Base-by-base conservation (phyloP, 2,888 invertebrate genomes). In the Graphium colonna region DNA sequence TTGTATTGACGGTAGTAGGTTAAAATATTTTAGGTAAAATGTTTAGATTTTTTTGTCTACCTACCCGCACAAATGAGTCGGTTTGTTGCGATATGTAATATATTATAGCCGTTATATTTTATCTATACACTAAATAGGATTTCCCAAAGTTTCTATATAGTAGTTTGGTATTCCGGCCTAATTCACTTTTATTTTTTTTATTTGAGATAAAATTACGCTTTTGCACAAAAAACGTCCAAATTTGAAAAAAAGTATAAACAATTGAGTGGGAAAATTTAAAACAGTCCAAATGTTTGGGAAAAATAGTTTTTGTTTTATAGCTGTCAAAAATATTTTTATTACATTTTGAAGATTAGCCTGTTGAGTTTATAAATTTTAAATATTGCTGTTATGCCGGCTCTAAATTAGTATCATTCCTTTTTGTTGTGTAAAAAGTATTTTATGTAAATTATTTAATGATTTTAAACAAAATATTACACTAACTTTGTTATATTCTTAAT, bases 31-130 rank as follows among this genome's bases (percentile, higher is more conserved):
- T 55, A 21, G 21, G n/a, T n/a, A 21, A 21, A 21, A 21, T 3
- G 2, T 21, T 21, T 21, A 21, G 21, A 21, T 21, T 21, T 5
- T 21, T 21, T 21, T 21, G 2, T 21, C 21, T 21, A 52, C 59
- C 61, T 69, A 63, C 59, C 60, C 64, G 72, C 72, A 71, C 72
- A 71, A 69, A 56, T 48, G 31, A 54, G 52, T 56, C 69, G 67
- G 64, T 58, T 70, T 63, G 60, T 48, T 56, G 60, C 60, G 57
- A 64, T 61, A 18, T 55, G 56, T 56, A 54, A 54, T 57, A 57
- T 55, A 51, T 58, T 48, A 9, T 10, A 55, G 47, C 13, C 28
- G 60, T 56, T 57, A 52, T 64, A 12, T 46, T 3, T 46, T 21
- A 21, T 21, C 0, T 21, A 36, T 13, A 3, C 31, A 10, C 4